Evolutionary conservation across 1,140 invertebrate species (phyloP).

Genomic region (Zophobas atratus): DNA sequence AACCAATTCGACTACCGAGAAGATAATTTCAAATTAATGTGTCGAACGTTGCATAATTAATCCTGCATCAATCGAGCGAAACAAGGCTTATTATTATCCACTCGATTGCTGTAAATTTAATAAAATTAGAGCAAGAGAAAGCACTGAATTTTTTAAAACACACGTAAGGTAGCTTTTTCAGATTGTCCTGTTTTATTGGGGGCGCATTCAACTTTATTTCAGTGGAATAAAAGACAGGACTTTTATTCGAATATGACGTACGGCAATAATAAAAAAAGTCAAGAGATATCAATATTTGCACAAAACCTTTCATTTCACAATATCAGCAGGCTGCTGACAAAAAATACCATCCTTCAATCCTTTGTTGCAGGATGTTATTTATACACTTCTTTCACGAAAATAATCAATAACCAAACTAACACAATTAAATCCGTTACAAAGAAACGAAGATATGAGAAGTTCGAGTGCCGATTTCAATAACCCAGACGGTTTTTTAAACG

Average conservation of each 20-base stretch:
- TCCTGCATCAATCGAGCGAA: background rate
- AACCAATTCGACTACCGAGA: background rate
- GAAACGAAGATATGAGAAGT: background rate
- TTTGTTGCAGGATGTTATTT: slow-evolving; percentile 19
- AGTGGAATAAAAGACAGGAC: slow-evolving; percentile 35
- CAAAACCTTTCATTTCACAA: slow-evolving; percentile 41
- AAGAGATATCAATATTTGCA: slow-evolving; percentile 39
- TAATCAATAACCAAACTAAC: slow-evolving; percentile 31
- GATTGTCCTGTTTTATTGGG: slow-evolving; percentile 10
- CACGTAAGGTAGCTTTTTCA: slow-evolving; percentile 9
- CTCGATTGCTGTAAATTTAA: background rate
- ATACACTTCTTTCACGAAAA: slow-evolving; percentile 16
- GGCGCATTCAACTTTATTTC: slow-evolving; percentile 37
- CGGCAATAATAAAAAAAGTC: slow-evolving; percentile 30
- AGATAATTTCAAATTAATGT: slow-evolving; percentile 27
- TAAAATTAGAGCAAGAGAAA: slow-evolving; percentile 12
- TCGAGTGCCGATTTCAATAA: too few relatives aligned
- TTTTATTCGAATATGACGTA: slow-evolving; percentile 36
- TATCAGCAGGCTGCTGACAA: slow-evolving; percentile 30
- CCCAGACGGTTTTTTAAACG: too few relatives aligned
- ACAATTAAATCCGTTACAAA: slow-evolving; percentile 7
- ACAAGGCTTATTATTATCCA: background rate
- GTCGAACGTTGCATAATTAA: background rate
- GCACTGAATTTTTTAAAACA: background rate
- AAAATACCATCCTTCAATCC: slow-evolving; percentile 29